Percentiles rank a stretch among this genome's conserved stretches.
Conservation (phyloP, 1,140 invertebrate species). For the Halictus rubicundus region DNA sequence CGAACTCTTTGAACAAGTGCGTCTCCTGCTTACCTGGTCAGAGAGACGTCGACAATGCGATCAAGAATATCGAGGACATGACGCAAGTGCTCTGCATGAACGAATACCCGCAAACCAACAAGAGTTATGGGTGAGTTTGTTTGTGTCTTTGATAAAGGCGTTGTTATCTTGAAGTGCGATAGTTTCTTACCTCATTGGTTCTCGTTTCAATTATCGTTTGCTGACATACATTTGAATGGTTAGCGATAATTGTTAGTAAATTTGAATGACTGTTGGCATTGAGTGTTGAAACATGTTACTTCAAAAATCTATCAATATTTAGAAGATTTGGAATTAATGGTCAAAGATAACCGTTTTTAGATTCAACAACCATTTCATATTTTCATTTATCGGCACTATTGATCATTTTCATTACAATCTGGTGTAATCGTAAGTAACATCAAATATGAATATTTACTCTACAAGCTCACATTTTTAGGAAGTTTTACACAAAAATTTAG, state of each 20-base stretch:
- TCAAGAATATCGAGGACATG: constrained; percentile 89
- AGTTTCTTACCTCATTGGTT: neutral
- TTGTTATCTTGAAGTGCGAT: neutral
- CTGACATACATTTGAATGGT: constrained; percentile 9
- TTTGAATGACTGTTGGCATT: neutral
- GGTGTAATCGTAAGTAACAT: no score
- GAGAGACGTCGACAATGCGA: constrained; percentile 92
- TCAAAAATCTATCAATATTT: neutral
- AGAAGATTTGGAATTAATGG: neutral
- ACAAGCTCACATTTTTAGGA: no score
- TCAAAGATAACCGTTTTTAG: no score
- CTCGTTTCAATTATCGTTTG: constrained; percentile 20
- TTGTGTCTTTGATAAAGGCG: neutral
- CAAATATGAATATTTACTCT: no score
- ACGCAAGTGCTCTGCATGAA: constrained; percentile 87
- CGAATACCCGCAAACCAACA: constrained; percentile 87
- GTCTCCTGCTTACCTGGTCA: constrained; percentile 94
- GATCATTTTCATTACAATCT: no score
- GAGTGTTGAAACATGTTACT: neutral
- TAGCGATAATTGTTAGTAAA: neutral
- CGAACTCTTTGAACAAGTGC: constrained; percentile 83
- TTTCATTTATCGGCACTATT: no score
- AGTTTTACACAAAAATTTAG: no score
- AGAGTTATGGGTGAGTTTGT: constrained; percentile 84
- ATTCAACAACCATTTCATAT: no score